These are phyloP conservation scores for Centropus unirufus DNA, from an alignment of 2,113 vertebrate species.

Conservation along the genomic window DNA sequence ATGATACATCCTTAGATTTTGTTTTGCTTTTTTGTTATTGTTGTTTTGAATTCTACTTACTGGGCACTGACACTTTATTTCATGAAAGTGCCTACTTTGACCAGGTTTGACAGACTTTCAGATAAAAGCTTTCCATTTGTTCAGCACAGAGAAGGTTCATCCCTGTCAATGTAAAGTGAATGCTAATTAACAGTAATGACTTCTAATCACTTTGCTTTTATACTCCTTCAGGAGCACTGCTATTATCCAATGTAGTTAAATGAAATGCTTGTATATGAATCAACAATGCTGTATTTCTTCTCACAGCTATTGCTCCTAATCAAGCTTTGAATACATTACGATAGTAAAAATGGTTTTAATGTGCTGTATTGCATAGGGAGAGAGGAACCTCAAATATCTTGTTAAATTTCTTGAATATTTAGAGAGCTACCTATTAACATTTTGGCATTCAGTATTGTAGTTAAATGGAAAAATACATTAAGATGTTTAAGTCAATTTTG, in stretches of 20 bases:
- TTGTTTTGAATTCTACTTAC: constrained; percentile 70
- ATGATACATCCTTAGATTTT: constrained; percentile 72
- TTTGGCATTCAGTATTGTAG: constrained; percentile 48
- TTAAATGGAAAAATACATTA: constrained; percentile 53
- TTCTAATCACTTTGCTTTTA: constrained; percentile 83
- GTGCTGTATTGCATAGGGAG: constrained; percentile 57
- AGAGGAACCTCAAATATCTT: constrained; percentile 62
- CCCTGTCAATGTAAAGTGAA: constrained; percentile 76
- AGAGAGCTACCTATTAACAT: constrained; percentile 42
- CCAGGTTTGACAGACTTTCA: constrained; percentile 72
- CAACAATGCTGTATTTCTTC: constrained; percentile 76
- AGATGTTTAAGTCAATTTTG: constrained; percentile 61
- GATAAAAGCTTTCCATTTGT: constrained; percentile 73
- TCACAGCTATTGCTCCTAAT: constrained; percentile 71
- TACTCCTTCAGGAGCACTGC: constrained; percentile 77
- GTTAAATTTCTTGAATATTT: constrained; percentile 67
- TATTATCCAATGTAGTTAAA: constrained; percentile 80
- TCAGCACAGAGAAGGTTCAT: constrained; percentile 69
- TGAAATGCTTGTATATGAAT: constrained; percentile 78
- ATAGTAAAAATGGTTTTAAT: constrained; percentile 75
- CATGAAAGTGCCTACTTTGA: constrained; percentile 64
- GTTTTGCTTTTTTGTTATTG: constrained; percentile 23
- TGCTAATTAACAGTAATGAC: constrained; percentile 83
- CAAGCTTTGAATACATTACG: constrained; percentile 76
- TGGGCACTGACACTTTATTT: constrained; percentile 65